Evolutionary conservation across 2,888 invertebrate genomes (phyloP).

Genomic region (Caenorhabditis sp.): DNA sequence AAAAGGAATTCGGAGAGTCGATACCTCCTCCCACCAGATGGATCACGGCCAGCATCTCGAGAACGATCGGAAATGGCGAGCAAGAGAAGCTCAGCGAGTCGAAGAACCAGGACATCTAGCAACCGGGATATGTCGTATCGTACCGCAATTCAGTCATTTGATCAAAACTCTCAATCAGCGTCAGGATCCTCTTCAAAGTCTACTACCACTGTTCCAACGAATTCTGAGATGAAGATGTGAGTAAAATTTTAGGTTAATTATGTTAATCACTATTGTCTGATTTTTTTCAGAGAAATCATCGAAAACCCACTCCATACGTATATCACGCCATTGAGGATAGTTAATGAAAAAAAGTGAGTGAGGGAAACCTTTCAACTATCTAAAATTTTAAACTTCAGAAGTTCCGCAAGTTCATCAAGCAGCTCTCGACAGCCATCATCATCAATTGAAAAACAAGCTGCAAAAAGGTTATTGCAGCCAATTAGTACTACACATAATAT

Average conservation of each 20-base stretch:
- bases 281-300: constrained; percentile 43
- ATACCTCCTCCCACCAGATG: constrained; percentile 61
- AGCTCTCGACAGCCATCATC: constrained; percentile 58
- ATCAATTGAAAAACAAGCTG: constrained; percentile 67
- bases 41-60: constrained; percentile 56
- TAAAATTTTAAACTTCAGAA: too few relatives aligned
- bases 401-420: constrained; percentile 47
- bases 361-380: too few relatives aligned
- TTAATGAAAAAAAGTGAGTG: constrained; percentile 52
- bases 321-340: constrained; percentile 52
- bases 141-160: constrained; percentile 62
- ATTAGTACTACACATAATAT: constrained; percentile 65
- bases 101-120: constrained; percentile 43
- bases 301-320: constrained; percentile 62
- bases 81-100: constrained; percentile 57
- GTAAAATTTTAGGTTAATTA: neutral
- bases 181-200: constrained; percentile 61
- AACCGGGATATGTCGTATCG: constrained; percentile 60
- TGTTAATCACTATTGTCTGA: neutral
- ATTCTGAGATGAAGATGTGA: constrained; percentile 58
- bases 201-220: constrained; percentile 37
- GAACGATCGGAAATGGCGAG: constrained; percentile 61
- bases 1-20: constrained; percentile 61
- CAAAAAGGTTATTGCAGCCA: constrained; percentile 65
- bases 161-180: constrained; percentile 51